Conservation (phyloP, 2,888 invertebrate species). For the Gryllus longicercus region DNA sequence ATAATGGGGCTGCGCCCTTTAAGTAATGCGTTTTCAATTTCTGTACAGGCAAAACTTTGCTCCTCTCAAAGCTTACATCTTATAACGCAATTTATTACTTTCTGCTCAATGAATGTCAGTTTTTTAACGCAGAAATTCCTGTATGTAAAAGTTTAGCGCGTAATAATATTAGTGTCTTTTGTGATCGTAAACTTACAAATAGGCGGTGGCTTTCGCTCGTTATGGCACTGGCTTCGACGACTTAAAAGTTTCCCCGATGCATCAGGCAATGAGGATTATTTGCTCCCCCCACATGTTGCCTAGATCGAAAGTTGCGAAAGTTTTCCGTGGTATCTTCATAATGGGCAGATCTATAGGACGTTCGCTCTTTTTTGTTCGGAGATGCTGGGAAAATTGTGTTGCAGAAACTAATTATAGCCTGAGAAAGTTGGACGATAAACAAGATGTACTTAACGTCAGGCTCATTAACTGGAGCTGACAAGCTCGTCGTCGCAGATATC, state of each 20-base stretch:
- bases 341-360: too few relatives aligned
- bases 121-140: background rate
- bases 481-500: background rate
- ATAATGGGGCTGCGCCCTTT: background rate
- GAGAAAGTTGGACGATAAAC: background rate
- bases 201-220: background rate
- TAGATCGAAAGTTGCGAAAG: background rate
- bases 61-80: background rate
- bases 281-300: background rate
- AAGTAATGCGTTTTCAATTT: conserved; percentile 10
- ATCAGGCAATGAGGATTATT: background rate
- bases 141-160: background rate
- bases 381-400: background rate
- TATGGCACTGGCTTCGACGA: background rate
- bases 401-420: background rate
- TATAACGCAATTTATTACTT: conserved; percentile 17
- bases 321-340: background rate
- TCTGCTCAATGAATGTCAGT: conserved; percentile 17
- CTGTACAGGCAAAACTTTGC: background rate
- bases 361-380: background rate
- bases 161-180: background rate
- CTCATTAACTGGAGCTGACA: background rate
- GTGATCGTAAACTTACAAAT: background rate
- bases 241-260: background rate
- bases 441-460: background rate